Conservation (phyloP, 2,888 invertebrate genomes). For the Epiperipatus broadwayi region DNA sequence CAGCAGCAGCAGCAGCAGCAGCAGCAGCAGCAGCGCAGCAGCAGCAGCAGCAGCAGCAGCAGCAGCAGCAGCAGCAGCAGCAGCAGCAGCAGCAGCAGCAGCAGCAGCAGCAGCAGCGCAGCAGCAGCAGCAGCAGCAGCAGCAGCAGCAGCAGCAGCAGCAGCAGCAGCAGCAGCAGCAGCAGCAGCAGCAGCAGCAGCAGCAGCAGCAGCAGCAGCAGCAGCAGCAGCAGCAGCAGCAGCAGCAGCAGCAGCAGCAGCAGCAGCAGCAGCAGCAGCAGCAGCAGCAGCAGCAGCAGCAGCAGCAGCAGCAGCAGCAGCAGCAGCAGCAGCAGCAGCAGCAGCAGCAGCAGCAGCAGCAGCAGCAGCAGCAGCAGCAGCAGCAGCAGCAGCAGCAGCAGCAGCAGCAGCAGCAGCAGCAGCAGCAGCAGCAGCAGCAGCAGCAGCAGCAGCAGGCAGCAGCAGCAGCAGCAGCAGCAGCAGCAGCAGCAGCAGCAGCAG, state of each 20-base stretch:
- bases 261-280: conserved; percentile 3
- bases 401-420: conserved; percentile 1
- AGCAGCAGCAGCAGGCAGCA: conserved; percentile 3
- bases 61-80: conserved; percentile 3
- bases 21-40: no score
- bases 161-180: conserved; percentile 3
- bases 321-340: conserved; percentile 11
- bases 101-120: no score
- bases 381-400: conserved; percentile 6
- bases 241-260: conserved; percentile 3
- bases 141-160: conserved; percentile 3
- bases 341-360: conserved; percentile 11
- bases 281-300: conserved; percentile 3
- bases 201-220: conserved; percentile 3
- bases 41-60: no score
- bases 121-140: no score
- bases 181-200: conserved; percentile 3
- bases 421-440: conserved; percentile 1
- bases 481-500: conserved; percentile 1
- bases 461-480: conserved; percentile 3
- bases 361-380: conserved; percentile 12
- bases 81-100: neutral
- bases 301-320: conserved; percentile 3
- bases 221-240: conserved; percentile 3
- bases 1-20: conserved; percentile 3